These are phyloP conservation scores for Microplitis manilae DNA, from an alignment of 2,888 invertebrate genomes.

Conservation along the genomic window DNA sequence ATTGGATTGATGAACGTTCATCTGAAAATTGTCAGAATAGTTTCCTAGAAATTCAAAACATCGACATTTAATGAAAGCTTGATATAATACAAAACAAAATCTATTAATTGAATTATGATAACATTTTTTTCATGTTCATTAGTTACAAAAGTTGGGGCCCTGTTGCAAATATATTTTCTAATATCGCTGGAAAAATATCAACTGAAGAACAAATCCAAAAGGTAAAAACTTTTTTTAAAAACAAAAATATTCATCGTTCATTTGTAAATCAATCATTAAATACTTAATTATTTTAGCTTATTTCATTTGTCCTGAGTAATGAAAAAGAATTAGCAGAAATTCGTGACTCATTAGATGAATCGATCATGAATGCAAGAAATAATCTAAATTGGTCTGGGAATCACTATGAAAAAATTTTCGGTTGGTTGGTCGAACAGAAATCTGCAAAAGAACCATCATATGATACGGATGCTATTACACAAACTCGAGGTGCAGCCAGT, in stretches of 20 bases:
- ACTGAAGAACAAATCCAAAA: conserved; percentile 47
- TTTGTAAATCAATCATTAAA: background rate
- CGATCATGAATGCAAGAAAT: conserved; percentile 39
- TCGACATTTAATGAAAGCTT: background rate
- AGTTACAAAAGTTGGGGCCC: conserved; percentile 58
- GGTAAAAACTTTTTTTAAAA: conserved; percentile 47
- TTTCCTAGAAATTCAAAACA: no score
- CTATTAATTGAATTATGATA: background rate
- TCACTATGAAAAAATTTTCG: background rate
- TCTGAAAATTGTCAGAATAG: no score
- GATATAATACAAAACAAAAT: background rate
- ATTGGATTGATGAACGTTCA: no score
- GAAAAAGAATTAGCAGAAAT: conserved; percentile 11
- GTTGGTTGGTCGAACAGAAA: conserved; percentile 12
- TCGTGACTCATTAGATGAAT: conserved; percentile 2
- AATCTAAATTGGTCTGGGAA: conserved; percentile 46
- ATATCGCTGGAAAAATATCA: conserved; percentile 52
- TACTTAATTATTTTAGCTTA: background rate
- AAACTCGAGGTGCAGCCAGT: no score
- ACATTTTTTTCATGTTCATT: conserved; percentile 17
- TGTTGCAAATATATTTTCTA: conserved; percentile 52
- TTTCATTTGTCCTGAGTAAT: background rate
- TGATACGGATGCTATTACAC: no score
- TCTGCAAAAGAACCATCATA: background rate
- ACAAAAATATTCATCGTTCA: background rate